Evolutionary conservation across 30 jellyfish, hydroid and myxozoan genomes (phyloP), one percentile per base, ranked within the genome.

Genomic region (Turritopsis rubra): DNA sequence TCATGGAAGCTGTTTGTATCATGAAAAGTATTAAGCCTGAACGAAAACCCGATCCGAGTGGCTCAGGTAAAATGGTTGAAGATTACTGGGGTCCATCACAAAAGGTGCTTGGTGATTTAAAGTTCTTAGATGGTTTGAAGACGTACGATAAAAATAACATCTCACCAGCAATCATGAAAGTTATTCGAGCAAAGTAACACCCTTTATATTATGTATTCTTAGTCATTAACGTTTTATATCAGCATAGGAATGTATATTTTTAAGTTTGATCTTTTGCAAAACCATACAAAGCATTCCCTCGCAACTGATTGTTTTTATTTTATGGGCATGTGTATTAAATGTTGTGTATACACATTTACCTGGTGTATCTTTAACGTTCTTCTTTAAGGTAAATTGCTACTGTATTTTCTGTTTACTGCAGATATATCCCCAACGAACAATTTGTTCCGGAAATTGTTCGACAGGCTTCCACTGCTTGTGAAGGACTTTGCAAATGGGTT

Each of bases 21-120:
- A 93, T 93, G 98, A 93, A 93, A 72, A 81, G 92, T n/a, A 91
- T 83, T 13, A 90, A 86, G 73, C 96, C 98, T n/a, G 98, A 93
- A 66, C 77, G 98, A 52, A 93, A 93, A 52, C 96, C 96, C 1
- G 98, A 93, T 72, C 96, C 98, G 1, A 82, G 95, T 17, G 98
- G 98, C 65, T 88, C 98, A 20, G 98, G 98, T 19, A 93, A 93
- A 73, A 93, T 93, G 98, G 88, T 92, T 4, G 98, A 88, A 71
- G 98, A 93, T 73, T 93, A 54, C 81, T 93, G 98, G 98, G 98
- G 98, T 28, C 96, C 98, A 52, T 93, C 98, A 16, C 98, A 88
- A 74, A 93, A 88, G 66, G 54, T 93, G 16, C 90, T 93, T 16
- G 91, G 98, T 29, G 98, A 93, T 65, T 54, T 93, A 90, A 93